Evolutionary conservation across 2,888 invertebrate genomes (phyloP).

Genomic region (Tetanocera ferruginea): DNA sequence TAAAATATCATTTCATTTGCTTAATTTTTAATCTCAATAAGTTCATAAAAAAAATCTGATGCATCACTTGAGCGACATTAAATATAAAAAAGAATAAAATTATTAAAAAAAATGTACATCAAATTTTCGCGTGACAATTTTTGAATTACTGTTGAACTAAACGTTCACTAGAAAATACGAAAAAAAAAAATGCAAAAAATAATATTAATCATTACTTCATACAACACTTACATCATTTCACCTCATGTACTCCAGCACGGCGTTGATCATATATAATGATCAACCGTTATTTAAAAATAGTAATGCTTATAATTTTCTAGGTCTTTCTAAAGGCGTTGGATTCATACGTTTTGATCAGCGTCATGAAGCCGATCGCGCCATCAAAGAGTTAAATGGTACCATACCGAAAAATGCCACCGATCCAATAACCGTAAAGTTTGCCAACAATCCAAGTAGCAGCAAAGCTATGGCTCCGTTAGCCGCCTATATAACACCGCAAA

Average conservation of each 20-base stretch:
- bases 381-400: conserved; percentile 91
- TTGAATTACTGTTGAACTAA: too few species aligned
- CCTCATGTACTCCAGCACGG: neutral
- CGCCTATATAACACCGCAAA: conserved; percentile 85
- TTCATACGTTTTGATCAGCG: conserved; percentile 95
- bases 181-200: neutral
- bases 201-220: neutral
- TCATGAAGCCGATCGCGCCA: conserved; percentile 91
- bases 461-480: conserved; percentile 86
- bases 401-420: conserved; percentile 90
- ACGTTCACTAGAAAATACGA: neutral
- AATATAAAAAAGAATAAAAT: neutral
- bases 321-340: conserved; percentile 93
- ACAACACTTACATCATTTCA: neutral
- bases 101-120: neutral
- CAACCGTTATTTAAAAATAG: neutral
- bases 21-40: conserved; percentile 13
- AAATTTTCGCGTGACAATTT: neutral
- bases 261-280: neutral
- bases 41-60: conserved; percentile 31
- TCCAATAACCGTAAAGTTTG: conserved; percentile 95
- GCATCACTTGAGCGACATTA: neutral
- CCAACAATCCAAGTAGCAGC: conserved; percentile 92
- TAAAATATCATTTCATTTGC: conserved; percentile 40
- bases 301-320: conserved; percentile 67